These are phyloP conservation scores for Microctonus brassicae DNA, from an alignment of 2,888 invertebrate genomes.

Conservation along the genomic window DNA sequence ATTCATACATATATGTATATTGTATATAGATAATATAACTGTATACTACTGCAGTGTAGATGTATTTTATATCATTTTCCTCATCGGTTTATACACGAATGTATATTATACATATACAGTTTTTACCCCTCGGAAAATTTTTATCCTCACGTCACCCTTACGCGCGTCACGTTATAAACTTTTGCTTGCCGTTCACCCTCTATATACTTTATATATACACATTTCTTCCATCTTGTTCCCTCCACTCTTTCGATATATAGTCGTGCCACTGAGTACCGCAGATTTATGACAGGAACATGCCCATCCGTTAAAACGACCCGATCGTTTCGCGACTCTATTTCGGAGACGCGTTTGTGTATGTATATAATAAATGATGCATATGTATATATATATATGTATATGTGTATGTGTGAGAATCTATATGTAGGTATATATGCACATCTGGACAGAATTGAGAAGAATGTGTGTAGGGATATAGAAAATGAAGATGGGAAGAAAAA, in stretches of 20 bases:
- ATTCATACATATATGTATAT: conserved; percentile 26
- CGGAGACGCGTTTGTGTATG: conserved; percentile 19
- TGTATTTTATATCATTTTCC: conserved; percentile 15
- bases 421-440: neutral
- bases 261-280: conserved; percentile 53
- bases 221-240: neutral
- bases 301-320: conserved; percentile 54
- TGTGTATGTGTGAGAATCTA: neutral
- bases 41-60: neutral
- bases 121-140: conserved; percentile 18
- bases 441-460: neutral
- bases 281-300: conserved; percentile 62
- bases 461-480: neutral
- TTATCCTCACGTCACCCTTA: conserved; percentile 32
- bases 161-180: conserved; percentile 58
- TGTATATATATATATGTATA: neutral
- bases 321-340: conserved; percentile 58
- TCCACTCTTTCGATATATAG: conserved; percentile 12
- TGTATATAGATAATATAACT: conserved; percentile 31
- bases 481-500: neutral
- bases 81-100: too few species aligned
- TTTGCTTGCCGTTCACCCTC: conserved; percentile 32
- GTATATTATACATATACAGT: conserved; percentile 11
- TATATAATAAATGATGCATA: neutral
- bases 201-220: neutral